A percentile compares a stretch with the other conserved stretches of the same genome.
phyloP scores from a whole-genome alignment of 2,888 invertebrate species.

The Drosophila prostipennis region DNA sequence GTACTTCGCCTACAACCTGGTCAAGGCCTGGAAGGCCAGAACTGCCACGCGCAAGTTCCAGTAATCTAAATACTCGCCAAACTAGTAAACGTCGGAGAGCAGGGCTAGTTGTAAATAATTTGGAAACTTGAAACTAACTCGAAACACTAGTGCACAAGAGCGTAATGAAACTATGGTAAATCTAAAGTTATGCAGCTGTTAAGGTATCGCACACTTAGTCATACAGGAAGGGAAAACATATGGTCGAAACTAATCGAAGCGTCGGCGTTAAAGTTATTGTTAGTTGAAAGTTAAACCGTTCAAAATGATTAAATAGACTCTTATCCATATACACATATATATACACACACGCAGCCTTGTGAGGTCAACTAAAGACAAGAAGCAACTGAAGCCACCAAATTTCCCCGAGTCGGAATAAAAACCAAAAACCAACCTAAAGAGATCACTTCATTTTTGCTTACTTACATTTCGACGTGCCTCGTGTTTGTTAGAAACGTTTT shows the following conservation, averaged over 20 bases:
- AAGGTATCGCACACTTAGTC: slow-evolving; percentile 64
- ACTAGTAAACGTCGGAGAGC: slow-evolving; percentile 50
- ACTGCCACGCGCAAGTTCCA: slow-evolving; percentile 89
- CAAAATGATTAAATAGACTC: slow-evolving; percentile 55
- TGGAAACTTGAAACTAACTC: slow-evolving; percentile 50
- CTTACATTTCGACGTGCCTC: slow-evolving; percentile 80
- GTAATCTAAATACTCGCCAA: slow-evolving; percentile 83
- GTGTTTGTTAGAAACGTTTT: slow-evolving; percentile 79
- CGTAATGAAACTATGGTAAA: slow-evolving; percentile 41
- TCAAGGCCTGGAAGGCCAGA: slow-evolving; percentile 92
- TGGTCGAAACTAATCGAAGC: slow-evolving; percentile 34
- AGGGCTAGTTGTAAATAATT: slow-evolving; percentile 76
- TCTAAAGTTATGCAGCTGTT: slow-evolving; percentile 62
- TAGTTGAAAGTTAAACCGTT: slow-evolving; percentile 67
- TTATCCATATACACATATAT: slow-evolving; percentile 52
- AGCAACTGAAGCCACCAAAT: slow-evolving; percentile 76
- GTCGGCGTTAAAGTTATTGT: slow-evolving; percentile 75
- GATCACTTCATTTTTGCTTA: slow-evolving; percentile 62
- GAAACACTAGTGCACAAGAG: slow-evolving; percentile 66
- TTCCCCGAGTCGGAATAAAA: slow-evolving; percentile 71
- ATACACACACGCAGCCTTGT: slow-evolving; percentile 65
- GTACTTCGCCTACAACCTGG: slow-evolving; percentile 92
- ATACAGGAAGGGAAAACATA: slow-evolving; percentile 33
- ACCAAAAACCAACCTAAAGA: slow-evolving; percentile 50
- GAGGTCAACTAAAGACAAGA: slow-evolving; percentile 68